Conservation (phyloP, 2,113 vertebrate species). For the Gallinago undulata region DNA sequence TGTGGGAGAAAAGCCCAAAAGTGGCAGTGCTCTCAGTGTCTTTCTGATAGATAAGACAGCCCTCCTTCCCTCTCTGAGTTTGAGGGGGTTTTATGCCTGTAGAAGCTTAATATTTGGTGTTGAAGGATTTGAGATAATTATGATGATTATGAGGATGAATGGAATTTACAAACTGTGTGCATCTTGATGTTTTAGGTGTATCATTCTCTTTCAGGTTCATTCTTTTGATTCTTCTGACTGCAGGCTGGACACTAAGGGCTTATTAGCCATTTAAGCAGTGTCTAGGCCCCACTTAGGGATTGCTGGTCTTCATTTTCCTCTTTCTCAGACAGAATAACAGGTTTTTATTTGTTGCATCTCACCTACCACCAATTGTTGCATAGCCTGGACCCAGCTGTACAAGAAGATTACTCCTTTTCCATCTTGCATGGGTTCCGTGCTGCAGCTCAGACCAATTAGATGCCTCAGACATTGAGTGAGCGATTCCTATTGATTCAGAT, state of each 20-base stretch:
- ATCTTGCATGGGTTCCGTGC: neutral
- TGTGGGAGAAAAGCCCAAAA: neutral
- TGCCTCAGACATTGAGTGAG: neutral
- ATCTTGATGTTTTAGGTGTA: neutral
- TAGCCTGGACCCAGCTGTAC: neutral
- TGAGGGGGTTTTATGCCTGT: neutral
- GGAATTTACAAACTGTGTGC: neutral
- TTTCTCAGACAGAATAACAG: neutral
- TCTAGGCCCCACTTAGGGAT: no score
- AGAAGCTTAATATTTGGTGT: neutral
- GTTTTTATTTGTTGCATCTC: neutral
- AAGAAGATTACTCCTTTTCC: neutral
- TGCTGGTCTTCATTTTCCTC: neutral
- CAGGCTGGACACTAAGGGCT: neutral
- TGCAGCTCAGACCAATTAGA: neutral
- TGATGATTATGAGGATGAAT: neutral
- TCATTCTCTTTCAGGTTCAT: neutral
- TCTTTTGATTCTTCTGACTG: neutral
- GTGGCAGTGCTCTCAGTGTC: neutral
- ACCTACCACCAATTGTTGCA: neutral
- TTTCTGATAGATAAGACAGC: neutral
- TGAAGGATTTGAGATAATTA: neutral
- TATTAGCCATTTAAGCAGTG: neutral
- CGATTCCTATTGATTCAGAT: neutral
- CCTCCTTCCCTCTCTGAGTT: fast-evolving